These are phyloP conservation scores for Helostoma temminkii DNA, from an alignment of 2,797 vertebrate species.

Conservation along the genomic window DNA sequence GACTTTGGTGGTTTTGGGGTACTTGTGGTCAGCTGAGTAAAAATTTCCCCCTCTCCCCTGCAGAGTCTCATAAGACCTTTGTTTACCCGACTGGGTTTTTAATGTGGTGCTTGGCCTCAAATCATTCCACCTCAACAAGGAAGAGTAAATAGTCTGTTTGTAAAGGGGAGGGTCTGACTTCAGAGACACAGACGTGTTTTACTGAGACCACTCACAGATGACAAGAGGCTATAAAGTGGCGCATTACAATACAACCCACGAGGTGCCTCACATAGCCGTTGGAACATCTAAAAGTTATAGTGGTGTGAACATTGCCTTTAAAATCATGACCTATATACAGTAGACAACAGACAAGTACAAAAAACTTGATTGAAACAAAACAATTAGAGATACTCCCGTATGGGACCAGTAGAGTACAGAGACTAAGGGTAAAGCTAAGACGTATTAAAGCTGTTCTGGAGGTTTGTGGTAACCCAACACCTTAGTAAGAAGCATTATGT, in stretches of 20 bases:
- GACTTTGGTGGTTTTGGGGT: slow-evolving; percentile 52
- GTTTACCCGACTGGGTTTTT: slow-evolving; percentile 63
- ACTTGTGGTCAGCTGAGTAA: slow-evolving; percentile 38
- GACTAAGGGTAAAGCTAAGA: not conserved
- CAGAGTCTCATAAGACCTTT: slow-evolving; percentile 48
- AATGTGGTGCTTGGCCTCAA: slow-evolving; percentile 62
- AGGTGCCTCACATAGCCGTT: slow-evolving; percentile 13
- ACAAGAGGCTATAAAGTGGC: slow-evolving; percentile 39
- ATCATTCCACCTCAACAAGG: slow-evolving; percentile 55
- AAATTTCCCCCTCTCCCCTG: slow-evolving; percentile 28
- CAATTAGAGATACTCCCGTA: slow-evolving; percentile 44
- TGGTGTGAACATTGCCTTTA: slow-evolving; percentile 10
- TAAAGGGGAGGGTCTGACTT: slow-evolving; percentile 38
- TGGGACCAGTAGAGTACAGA: too few relatives aligned
- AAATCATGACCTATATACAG: slow-evolving; percentile 25
- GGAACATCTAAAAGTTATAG: slow-evolving; percentile 24
- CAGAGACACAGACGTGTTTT: slow-evolving; percentile 51
- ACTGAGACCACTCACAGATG: slow-evolving; percentile 46
- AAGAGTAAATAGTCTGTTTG: slow-evolving; percentile 65
- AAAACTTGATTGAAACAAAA: slow-evolving; percentile 23
- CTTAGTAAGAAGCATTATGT: not conserved
- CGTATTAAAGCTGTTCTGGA: not conserved
- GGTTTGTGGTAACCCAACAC: not conserved
- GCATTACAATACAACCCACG: slow-evolving; percentile 37
- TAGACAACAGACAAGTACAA: slow-evolving; percentile 24